These are phyloP conservation scores for Stomatorhinus ivindoensis DNA, from an alignment of 2,113 vertebrate species.

Conservation along the genomic window DNA sequence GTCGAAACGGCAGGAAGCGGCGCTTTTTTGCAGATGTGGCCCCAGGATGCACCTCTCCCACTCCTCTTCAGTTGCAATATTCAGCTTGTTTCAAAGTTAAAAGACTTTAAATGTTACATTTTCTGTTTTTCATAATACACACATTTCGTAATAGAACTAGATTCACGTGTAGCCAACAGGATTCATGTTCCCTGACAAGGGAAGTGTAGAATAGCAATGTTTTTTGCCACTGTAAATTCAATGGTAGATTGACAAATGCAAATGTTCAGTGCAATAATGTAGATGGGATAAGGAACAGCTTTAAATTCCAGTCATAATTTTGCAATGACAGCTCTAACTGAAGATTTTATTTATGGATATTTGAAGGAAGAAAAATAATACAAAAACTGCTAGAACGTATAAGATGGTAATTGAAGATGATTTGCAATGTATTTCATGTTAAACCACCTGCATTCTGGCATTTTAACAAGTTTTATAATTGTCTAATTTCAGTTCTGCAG, in stretches of 20 bases:
- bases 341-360: not conserved
- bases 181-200: not conserved
- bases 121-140: not conserved
- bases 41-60: constrained; percentile 25
- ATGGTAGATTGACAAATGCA: not conserved
- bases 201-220: not conserved
- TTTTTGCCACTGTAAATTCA: not conserved
- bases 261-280: not conserved
- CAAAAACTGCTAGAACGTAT: not conserved
- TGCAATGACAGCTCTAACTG: not conserved
- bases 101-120: not conserved
- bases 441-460: not conserved
- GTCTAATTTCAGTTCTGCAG: not conserved
- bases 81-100: not conserved
- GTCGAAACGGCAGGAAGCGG: constrained; percentile 51
- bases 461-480: not conserved
- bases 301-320: not conserved
- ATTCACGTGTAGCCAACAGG: not conserved
- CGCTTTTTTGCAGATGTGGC: constrained; percentile 8
- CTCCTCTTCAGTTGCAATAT: not conserved
- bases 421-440: not conserved
- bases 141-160: not conserved
- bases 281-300: not conserved
- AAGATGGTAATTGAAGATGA: not conserved
- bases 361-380: not conserved